Evolutionary conservation across 2,888 invertebrate genomes (phyloP), one percentile per base, ranked within the genome.

Genomic region (Odontocerum albicorne): DNA sequence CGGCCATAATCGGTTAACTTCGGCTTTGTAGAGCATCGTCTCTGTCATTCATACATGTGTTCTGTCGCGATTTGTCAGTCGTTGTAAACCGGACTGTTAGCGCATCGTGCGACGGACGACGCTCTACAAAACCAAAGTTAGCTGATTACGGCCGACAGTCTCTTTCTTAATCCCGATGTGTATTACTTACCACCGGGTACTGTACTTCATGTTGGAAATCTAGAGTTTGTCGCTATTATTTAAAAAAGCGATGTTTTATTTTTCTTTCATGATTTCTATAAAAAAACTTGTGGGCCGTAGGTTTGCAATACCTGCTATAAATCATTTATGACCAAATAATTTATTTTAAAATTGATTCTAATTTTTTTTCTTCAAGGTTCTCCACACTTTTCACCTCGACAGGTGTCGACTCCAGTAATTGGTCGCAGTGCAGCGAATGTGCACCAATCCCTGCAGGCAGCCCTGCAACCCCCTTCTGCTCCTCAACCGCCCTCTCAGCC

Each of bases 361-460:
- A 20, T 45, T 45, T 17, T n/a, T 44, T 2, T 33, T 19, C 13
- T 10, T 40, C 13, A 12, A 57, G 78, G 68, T 33, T 77, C 77
- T 2, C 77, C 77, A 1, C 75, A 74, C 59, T 78, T 78, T 59
- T 70, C 74, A 3, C 78, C 78, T 0, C 72, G 75, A 1, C 77
- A 77, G 68, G 71, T 78, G 67, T 78, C 78, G 1, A 78, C 78
- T 1, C 78, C 78, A 0, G 75, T 78, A 76, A 67, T 71, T 1
- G 62, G 62, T 2, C 52, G 62, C 27, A 60, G 59, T 10, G 62
- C 62, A 2, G 56, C 60, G 19, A 53, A 46, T 27, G 60, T 62
- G 7, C 62, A 62, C 33, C 62, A 58, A 16, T 60, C 62, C 1
- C 47, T 62, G 15, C 62, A 62, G 51, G 61, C 61, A 0, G 62